Evolutionary conservation across 2,888 invertebrate genomes (phyloP), one percentile per base, ranked within the genome.

Genomic region (Idaea straminata): DNA sequence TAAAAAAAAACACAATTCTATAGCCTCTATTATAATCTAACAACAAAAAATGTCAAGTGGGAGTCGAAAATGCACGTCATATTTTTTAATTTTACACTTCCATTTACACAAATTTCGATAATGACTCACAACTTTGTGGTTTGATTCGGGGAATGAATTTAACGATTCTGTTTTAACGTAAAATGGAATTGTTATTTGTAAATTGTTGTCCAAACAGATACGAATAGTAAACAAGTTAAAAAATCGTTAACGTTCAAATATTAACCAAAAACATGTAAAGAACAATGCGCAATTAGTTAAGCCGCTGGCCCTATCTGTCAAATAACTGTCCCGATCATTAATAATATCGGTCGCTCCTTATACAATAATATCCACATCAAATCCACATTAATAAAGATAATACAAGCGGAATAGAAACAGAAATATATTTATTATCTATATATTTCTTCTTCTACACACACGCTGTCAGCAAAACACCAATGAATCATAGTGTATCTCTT

Each of bases 401-500:
- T 47, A 47, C 13, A 47, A 47, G 47, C 47, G 47, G 47, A 47
- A 47, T 47, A 10, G 47, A 47, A 47, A 47, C 47, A 13, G 47
- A 7, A 47, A 47, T 47, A 47, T 47, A 47, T 47, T 47, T 47
- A 47, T 47, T 47, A 47, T 47, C 47, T 47, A 47, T 47, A 47
- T 10, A 47, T 47, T 47, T 47, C 47, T 47, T 47, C 47, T 47
- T 47, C 47, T 47, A 13, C 47, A 47, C 47, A 47, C 47, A 47
- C 7, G 66, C 69, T 72, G 72, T 71, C 67, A 59, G 34, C 59
- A 10, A 59, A 69, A 74, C 69, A 66, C 65, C 74, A 69, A 74
- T 74, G 72, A 74, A 71, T 72, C 74, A 72, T 72, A 64, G 69
- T 72, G 73, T 72, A 74, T 72, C 71, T 74, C 62, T 61, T 64